Evolutionary conservation across 1,140 invertebrate species (phyloP), one percentile per base, ranked within the genome.

Genomic region (Zaprionus camerounensis): DNA sequence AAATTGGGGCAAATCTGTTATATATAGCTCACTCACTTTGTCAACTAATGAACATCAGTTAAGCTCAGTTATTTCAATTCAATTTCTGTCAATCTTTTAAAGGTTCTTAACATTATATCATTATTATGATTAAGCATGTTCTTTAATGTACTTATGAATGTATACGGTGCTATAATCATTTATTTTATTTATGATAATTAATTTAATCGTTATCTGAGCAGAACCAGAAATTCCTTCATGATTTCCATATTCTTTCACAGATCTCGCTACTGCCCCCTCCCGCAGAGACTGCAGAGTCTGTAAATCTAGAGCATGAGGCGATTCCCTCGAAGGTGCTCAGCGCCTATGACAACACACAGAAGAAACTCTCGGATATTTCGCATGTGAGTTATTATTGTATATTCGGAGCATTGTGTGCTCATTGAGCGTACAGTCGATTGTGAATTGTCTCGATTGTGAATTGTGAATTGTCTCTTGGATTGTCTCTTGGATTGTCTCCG

Each of bases 221-320:
- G 20, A 20, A 20, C 20, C 20, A 20, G 20, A 22, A 26, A 26
- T 49, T 20, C 46, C 3, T 49, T 17, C 13, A 15, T 31, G 12
- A 31, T 34, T 11, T 11, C 3, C 9, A 34, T 34, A 11, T 5
- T 38, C 20, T 13, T 5, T 46, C 11, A 4, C 1, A 20, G 91
- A 80, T 92, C 59, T 86, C 85, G 0, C 63, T 92, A 5, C 58
- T 92, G 61, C 81, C 86, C 5, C 66, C 57, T 12, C 80, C 86
- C 1, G 71, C 72, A 0, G 91, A 92, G 53, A 90, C 83, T 0
- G 83, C 83, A 1, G 92, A 93, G 46, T 91, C 84, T 4, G 92
- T 92, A 2, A 92, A 91, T 71, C 76, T 93, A 13, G 92, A 93
- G 71, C 71, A 78, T 6, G 92, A 93, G 68, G 92, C 68, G 24